Percentiles rank a stretch among this genome's conserved stretches.
phyloP scores from a whole-genome alignment of 2,113 vertebrate genomes.

The Corythaeola cristata region DNA sequence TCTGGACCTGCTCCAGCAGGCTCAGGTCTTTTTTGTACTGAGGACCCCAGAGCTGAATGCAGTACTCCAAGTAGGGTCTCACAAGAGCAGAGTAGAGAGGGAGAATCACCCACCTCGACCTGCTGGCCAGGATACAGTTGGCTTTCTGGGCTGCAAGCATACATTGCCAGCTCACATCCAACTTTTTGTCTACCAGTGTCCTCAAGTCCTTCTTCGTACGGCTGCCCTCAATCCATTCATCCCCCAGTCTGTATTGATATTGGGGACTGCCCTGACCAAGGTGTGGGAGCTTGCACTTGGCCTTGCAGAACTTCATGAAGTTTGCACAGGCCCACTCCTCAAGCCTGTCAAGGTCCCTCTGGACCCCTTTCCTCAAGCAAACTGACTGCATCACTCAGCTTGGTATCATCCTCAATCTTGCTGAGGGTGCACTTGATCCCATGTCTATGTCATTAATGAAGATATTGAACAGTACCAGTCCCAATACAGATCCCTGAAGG shows the following conservation, averaged over 20 bases:
- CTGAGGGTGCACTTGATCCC: neutral
- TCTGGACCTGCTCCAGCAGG: too few species aligned
- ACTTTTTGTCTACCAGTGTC: neutral
- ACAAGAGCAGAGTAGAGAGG: rapidly evolving
- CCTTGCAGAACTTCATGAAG: neutral
- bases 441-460: neutral
- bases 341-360: neutral
- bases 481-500: neutral
- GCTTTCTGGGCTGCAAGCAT: neutral
- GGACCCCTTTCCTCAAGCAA: neutral
- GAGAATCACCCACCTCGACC: neutral
- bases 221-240: neutral
- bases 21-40: too few species aligned
- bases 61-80: neutral
- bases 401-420: neutral
- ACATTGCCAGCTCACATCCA: too few species aligned
- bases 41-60: too few species aligned
- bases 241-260: neutral
- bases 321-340: too few species aligned
- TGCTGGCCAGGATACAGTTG: neutral
- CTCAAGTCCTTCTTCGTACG: neutral
- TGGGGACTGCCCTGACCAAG: neutral
- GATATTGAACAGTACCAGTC: neutral
- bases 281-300: neutral
- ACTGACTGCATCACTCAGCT: rapidly evolving